Evolutionary conservation across 2,113 vertebrate species (phyloP).

Genomic region (Eptesicus fuscus): DNA sequence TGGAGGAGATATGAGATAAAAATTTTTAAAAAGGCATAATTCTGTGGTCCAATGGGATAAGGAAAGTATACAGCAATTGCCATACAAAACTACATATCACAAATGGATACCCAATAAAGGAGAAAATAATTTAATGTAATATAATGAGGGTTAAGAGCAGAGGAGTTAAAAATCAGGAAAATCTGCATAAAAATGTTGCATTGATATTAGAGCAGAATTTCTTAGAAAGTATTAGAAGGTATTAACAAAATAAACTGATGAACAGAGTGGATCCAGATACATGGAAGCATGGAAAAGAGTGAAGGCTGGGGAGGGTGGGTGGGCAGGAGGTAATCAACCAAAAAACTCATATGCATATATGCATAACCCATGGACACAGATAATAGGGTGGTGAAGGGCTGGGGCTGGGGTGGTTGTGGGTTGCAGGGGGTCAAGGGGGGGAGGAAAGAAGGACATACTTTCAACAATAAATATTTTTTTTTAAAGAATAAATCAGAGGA

Average conservation of each 20-base stretch:
- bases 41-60: neutral
- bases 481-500: slow-evolving; percentile 45
- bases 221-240: neutral
- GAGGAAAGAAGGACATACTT: too few species aligned
- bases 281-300: too few species aligned
- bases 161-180: neutral
- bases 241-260: too few species aligned
- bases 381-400: too few species aligned
- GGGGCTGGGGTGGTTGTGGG: too few species aligned
- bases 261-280: too few species aligned
- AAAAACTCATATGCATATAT: too few species aligned
- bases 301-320: too few species aligned
- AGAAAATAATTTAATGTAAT: neutral
- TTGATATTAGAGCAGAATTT: neutral
- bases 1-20: neutral
- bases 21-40: neutral
- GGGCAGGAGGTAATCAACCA: too few species aligned
- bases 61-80: neutral
- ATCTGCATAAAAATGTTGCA: neutral
- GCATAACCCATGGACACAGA: too few species aligned
- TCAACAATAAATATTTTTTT: too few species aligned
- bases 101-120: neutral
- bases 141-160: neutral
- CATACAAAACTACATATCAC: neutral
- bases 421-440: too few species aligned